phyloP scores from a whole-genome alignment of 1,140 invertebrate species.

The Trinorchestia longiramus region DNA sequence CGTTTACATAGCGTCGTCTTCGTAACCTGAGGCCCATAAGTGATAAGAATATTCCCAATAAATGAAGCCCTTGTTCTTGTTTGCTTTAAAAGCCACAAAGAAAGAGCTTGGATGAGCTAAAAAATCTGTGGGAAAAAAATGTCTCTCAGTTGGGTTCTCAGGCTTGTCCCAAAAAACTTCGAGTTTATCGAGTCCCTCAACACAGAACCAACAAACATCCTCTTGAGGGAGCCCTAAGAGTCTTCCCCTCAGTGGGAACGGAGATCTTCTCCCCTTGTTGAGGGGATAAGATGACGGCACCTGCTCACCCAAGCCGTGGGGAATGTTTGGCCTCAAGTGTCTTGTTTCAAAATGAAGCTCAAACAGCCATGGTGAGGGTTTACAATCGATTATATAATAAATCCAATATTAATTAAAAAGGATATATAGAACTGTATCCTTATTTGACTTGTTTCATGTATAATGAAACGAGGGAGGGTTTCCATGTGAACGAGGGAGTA shows the following conservation, averaged over 20 bases:
- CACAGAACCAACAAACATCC: background rate
- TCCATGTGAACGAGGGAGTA: too few relatives aligned
- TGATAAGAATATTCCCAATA: too few relatives aligned
- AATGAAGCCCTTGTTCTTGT: too few relatives aligned
- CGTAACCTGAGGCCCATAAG: too few relatives aligned
- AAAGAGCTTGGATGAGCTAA: background rate
- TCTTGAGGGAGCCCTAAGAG: background rate
- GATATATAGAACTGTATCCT: background rate
- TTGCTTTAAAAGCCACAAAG: too few relatives aligned
- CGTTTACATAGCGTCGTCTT: too few relatives aligned
- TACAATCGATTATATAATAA: background rate
- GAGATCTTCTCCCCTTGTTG: background rate
- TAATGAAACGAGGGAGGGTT: too few relatives aligned
- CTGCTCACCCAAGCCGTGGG: background rate
- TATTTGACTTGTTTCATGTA: background rate
- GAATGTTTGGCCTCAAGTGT: background rate
- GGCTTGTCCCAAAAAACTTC: background rate
- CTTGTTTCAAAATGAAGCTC: background rate
- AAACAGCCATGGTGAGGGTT: background rate
- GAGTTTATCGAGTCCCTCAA: background rate
- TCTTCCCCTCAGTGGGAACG: slow-evolving; percentile 24
- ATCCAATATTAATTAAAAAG: background rate
- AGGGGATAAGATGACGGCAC: background rate
- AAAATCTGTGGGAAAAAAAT: background rate
- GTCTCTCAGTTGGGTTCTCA: background rate